Evolutionary conservation across 2,797 vertebrate genomes (phyloP).

Genomic region (Cephalopachus bancanus): DNA sequence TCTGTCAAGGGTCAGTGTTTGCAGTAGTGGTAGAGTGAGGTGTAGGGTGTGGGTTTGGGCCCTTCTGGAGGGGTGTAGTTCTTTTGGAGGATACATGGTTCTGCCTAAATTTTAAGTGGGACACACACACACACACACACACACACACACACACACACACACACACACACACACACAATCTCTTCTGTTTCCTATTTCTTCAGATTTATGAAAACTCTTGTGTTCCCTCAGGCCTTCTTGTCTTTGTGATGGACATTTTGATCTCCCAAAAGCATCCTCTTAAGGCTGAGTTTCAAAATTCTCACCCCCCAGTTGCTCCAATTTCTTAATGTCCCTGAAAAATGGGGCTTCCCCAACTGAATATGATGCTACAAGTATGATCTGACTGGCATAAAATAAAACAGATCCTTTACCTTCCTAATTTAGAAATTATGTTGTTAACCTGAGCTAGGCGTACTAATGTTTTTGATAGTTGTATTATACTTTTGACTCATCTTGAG

Average conservation of each 20-base stretch:
- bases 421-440: not conserved
- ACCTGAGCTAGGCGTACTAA: not conserved
- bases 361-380: not conserved
- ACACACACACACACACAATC: too few species aligned
- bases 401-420: not conserved
- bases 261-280: not conserved
- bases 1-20: not conserved
- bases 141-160: too few species aligned
- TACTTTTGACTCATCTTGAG: not conserved
- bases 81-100: not conserved
- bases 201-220: not conserved
- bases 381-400: not conserved
- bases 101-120: not conserved
- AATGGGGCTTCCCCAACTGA: not conserved
- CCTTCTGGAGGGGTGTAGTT: not conserved
- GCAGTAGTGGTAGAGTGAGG: not conserved
- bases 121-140: too few species aligned
- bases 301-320: not conserved
- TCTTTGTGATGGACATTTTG: not conserved
- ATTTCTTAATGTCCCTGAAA: not conserved
- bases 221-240: not conserved
- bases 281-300: not conserved
- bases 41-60: not conserved
- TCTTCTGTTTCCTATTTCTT: not conserved
- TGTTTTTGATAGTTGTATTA: conserved; percentile 15